A percentile compares a stretch with the other conserved stretches of the same genome.
phyloP scores from a whole-genome alignment of 2,888 invertebrate genomes.

The Macroteleia sp. region DNA sequence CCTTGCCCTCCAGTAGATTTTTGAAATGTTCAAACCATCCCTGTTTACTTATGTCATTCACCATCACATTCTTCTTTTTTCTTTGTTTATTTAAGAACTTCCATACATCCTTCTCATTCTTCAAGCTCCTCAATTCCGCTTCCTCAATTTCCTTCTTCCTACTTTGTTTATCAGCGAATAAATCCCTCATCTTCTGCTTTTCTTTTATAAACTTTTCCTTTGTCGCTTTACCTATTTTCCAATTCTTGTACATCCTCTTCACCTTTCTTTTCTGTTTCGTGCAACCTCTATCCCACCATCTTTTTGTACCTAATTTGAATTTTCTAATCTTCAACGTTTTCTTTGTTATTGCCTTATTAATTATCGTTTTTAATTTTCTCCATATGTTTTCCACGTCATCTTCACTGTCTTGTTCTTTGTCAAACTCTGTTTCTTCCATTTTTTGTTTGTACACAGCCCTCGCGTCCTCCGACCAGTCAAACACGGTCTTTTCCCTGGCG shows the following conservation, averaged over 20 bases:
- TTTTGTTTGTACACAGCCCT: not conserved
- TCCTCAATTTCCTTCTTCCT: slow-evolving; percentile 4
- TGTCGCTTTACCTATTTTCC: not conserved
- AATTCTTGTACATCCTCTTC: not conserved
- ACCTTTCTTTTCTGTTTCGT: not conserved
- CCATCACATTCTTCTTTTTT: not conserved
- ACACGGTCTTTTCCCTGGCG: not conserved
- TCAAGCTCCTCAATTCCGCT: slow-evolving; percentile 5
- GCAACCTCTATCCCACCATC: slow-evolving; percentile 1
- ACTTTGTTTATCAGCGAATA: not conserved
- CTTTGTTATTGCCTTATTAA: not conserved
- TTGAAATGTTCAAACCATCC: not conserved
- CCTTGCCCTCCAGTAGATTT: not conserved
- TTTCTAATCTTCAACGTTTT: not conserved
- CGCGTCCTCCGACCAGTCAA: slow-evolving; percentile 4
- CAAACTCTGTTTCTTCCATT: not conserved
- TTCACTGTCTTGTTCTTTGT: not conserved
- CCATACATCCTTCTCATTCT: slow-evolving; percentile 27
- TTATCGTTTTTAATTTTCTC: not conserved
- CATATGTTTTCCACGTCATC: not conserved
- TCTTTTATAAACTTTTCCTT: not conserved
- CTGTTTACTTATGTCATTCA: not conserved
- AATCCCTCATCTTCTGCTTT: not conserved
- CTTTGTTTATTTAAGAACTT: slow-evolving; percentile 16
- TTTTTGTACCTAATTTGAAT: not conserved